phyloP scores from a whole-genome alignment of 2,888 invertebrate species.

The Hemistola chrysoprasaria region DNA sequence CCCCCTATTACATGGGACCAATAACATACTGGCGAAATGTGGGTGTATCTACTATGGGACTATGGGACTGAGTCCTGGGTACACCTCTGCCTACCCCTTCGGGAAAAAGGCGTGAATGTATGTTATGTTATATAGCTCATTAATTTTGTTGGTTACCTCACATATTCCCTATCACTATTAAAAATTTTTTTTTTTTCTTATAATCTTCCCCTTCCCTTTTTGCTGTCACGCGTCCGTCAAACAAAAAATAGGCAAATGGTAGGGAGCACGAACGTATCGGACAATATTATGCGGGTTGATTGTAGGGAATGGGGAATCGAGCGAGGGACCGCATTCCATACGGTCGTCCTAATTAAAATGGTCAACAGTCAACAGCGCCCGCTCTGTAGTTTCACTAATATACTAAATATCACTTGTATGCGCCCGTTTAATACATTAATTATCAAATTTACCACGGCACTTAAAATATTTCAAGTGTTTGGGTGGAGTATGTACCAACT shows the following conservation, averaged over 20 bases:
- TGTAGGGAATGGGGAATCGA: slow-evolving; percentile 23
- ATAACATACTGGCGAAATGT: no score
- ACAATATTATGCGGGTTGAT: slow-evolving; percentile 30
- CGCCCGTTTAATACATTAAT: slow-evolving; percentile 18
- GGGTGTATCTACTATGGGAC: no score
- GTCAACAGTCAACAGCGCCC: slow-evolving; percentile 20
- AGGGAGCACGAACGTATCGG: slow-evolving; percentile 22
- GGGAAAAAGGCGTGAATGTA: no score
- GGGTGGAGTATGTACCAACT: slow-evolving; percentile 3
- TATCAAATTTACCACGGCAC: slow-evolving; percentile 21
- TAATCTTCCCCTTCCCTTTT: slow-evolving; percentile 11
- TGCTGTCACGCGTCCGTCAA: slow-evolving; percentile 21
- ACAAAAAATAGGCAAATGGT: slow-evolving; percentile 21
- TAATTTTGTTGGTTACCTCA: no score
- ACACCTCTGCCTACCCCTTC: no score
- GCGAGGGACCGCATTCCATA: slow-evolving; percentile 29
- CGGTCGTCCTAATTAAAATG: slow-evolving; percentile 31
- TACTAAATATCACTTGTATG: no score
- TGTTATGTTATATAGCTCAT: no score
- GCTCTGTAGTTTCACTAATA: slow-evolving; percentile 20
- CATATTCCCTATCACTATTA: not conserved
- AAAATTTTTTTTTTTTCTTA: slow-evolving; percentile 9
- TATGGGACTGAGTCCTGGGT: no score
- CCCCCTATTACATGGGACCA: no score
- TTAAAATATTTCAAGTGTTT: slow-evolving; percentile 11